Evolutionary conservation across 2,888 invertebrate species (phyloP), one percentile per base, ranked within the genome.

Genomic region (Cryptocheilus praepositus): DNA sequence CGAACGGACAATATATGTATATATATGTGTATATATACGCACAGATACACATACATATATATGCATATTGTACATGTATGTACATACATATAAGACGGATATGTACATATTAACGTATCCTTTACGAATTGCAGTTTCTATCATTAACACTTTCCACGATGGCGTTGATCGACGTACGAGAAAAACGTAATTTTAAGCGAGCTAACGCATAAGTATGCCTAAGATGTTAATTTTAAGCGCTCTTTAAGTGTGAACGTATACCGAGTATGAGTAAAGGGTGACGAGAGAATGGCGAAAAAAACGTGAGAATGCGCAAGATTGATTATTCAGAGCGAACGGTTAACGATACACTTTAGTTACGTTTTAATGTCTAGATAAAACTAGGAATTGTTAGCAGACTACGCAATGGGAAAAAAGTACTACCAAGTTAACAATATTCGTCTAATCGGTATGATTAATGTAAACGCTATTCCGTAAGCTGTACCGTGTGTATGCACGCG

Each of bases 301-400:
- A 11, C 36, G 36, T 1, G 13, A 36, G 8, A 7, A 36, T 7
- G 36, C 36, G 36, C 36, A 7, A 36, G 13, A 36, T 36, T 11
- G 36, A 36, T 36, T 11, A 36, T 36, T 36, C 3, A 36, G 36
- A 59, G 46, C 49, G 57, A 60, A 69, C 54, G 70, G 67, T 70
- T 52, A 67, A 60, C 70, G 61, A 53, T 61, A 53, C 56, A 64
- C 53, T 73, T 79, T 79, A 73, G 79, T 79, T 79, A 70, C 68
- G 56, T 61, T 73, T 46, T 79, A 79, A 75, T 64, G 36, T 45
- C 71, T 83, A 83, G 76, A 53, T 78, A 72, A 18, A 60, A 73
- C 3, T 83, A 83, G 79, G 72, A 77, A 80, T 81, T 79, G 78
- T 82, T 82, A 81, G 79, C 61, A 68, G 70, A 75, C 59, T 75